A percentile compares a stretch with the other conserved stretches of the same genome.
Evolutionary conservation across 2,888 invertebrate genomes (phyloP).

Genomic region (Tryphoninae sp.): DNA sequence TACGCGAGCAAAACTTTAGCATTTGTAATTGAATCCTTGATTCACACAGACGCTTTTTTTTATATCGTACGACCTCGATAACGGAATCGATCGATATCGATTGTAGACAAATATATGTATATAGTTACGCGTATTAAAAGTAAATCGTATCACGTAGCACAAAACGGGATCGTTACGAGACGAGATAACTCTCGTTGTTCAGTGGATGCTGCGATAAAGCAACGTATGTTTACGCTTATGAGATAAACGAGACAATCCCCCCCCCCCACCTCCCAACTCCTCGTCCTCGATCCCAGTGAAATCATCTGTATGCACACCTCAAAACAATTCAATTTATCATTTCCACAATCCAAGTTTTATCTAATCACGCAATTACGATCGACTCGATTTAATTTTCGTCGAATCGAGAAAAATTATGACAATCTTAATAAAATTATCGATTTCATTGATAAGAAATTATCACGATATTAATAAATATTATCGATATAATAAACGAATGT

Average conservation of each 20-base stretch:
- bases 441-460: too few relatives aligned
- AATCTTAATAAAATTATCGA: background rate
- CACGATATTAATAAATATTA: background rate
- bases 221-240: background rate
- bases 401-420: too few relatives aligned
- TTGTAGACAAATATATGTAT: background rate
- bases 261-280: background rate
- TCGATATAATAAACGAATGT: background rate
- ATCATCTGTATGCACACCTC: background rate
- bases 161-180: constrained; percentile 6
- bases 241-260: background rate
- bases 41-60: background rate
- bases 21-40: background rate
- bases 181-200: background rate
- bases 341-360: background rate
- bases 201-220: background rate
- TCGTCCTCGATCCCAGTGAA: background rate
- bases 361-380: background rate
- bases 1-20: too few relatives aligned
- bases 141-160: constrained; percentile 11
- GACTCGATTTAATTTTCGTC: too few relatives aligned
- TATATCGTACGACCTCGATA: background rate
- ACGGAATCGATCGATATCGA: background rate
- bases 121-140: background rate
- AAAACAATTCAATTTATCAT: constrained; percentile 5